Evolutionary conservation across 2,888 invertebrate species (phyloP).

Genomic region (Hypena proboscidalis): DNA sequence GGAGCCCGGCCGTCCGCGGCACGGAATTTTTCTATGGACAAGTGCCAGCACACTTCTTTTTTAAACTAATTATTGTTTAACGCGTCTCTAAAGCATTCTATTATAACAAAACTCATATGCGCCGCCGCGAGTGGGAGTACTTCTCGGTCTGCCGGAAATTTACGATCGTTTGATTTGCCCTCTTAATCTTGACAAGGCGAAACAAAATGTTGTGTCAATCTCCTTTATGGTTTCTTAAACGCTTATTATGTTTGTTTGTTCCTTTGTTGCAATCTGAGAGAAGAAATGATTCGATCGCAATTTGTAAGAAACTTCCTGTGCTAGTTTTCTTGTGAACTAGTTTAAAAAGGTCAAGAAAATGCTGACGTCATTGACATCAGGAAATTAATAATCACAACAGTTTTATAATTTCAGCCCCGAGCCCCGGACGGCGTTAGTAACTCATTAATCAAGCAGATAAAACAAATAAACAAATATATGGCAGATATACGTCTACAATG

Average conservation of each 20-base stretch:
- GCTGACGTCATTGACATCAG: constrained; percentile 20
- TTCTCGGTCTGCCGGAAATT: constrained; percentile 64
- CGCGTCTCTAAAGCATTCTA: constrained; percentile 75
- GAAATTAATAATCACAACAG: constrained; percentile 31
- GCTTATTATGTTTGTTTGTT: constrained; percentile 37
- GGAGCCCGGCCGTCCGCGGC: constrained; percentile 30
- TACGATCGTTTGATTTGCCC: constrained; percentile 77
- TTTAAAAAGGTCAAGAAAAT: constrained; percentile 30
- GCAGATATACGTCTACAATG: constrained; percentile 28
- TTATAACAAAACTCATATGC: constrained; percentile 73
- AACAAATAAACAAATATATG: constrained; percentile 34
- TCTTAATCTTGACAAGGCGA: constrained; percentile 71
- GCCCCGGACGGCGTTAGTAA: constrained; percentile 17
- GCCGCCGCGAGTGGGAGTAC: constrained; percentile 62
- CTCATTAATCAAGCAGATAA: constrained; percentile 33
- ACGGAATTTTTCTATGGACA: constrained; percentile 71
- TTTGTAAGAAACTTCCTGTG: background rate
- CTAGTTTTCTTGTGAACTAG: constrained; percentile 16
- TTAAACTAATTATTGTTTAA: constrained; percentile 84
- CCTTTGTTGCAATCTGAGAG: too few relatives aligned
- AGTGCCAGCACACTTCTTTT: constrained; percentile 75
- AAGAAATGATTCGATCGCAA: too few relatives aligned
- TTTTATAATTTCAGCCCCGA: constrained; percentile 27
- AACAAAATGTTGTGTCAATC: constrained; percentile 65
- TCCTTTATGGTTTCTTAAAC: constrained; percentile 58